Evolutionary conservation across 2,888 invertebrate genomes (phyloP).

Genomic region (Galerucella nymphaeae): DNA sequence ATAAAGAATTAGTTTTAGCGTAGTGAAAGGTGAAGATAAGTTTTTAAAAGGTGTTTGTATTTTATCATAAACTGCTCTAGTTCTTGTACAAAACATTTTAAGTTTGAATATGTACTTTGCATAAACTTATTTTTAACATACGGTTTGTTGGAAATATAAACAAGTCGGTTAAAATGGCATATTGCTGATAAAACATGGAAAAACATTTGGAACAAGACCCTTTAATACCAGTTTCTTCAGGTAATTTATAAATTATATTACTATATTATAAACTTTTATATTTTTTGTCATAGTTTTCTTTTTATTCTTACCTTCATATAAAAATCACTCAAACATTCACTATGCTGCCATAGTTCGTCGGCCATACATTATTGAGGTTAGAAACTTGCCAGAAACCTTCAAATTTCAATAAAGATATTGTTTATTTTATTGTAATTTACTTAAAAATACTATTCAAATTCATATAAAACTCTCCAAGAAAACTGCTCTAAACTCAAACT

Average conservation of each 20-base stretch:
- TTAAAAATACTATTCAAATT: background rate
- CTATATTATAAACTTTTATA: background rate
- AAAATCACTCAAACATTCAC: background rate
- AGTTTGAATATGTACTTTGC: constrained; percentile 4
- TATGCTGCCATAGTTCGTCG: constrained; percentile 1
- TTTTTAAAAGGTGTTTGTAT: constrained; percentile 23
- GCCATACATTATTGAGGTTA: constrained; percentile 19
- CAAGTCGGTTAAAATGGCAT: constrained; percentile 9
- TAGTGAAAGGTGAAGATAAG: constrained; percentile 19
- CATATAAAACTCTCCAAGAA: background rate
- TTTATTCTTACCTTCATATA: constrained; percentile 22
- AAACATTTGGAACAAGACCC: constrained; percentile 56
- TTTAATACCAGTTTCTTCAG: constrained; percentile 60
- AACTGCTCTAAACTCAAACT: background rate
- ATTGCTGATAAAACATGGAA: constrained; percentile 51
- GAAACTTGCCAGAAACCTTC: constrained; percentile 10
- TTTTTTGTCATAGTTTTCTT: background rate
- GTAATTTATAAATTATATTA: constrained; percentile 49
- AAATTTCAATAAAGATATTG: background rate
- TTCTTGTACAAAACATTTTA: background rate
- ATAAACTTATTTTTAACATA: constrained; percentile 11
- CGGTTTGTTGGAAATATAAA: constrained; percentile 3
- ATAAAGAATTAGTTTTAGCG: constrained; percentile 1
- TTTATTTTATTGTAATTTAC: background rate
- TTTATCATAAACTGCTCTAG: background rate